Conservation (phyloP, 2,797 vertebrate genomes). For the Spondyliosoma cantharus region DNA sequence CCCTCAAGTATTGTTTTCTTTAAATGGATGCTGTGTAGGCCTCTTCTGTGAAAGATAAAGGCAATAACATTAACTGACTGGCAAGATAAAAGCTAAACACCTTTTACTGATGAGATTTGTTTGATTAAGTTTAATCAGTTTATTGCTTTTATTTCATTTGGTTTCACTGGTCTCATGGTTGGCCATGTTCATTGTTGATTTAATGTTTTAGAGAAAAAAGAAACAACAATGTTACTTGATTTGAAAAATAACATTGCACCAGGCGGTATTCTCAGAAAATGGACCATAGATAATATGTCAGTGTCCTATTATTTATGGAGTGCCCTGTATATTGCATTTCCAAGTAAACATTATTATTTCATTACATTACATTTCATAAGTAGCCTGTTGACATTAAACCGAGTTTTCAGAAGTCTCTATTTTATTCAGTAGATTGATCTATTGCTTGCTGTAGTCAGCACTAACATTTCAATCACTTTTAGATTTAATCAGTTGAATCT, state of each 20-base stretch:
- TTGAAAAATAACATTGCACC: neutral
- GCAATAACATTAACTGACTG: slow-evolving; percentile 18
- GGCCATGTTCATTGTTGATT: neutral
- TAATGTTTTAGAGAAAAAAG: neutral
- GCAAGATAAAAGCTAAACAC: slow-evolving; percentile 27
- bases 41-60: neutral
- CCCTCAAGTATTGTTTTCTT: slow-evolving; percentile 19
- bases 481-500: neutral
- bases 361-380: neutral
- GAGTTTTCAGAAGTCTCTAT: neutral
- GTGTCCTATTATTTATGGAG: neutral
- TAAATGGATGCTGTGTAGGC: slow-evolving; percentile 10
- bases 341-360: neutral
- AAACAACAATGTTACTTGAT: neutral
- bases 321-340: neutral
- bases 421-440: neutral
- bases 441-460: neutral
- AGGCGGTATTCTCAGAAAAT: neutral
- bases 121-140: slow-evolving; percentile 17
- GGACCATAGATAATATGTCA: neutral
- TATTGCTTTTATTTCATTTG: slow-evolving; percentile 18
- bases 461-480: slow-evolving; percentile 1
- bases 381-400: neutral
- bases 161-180: neutral
- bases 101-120: slow-evolving; percentile 18